Evolutionary conservation across 1,140 invertebrate genomes (phyloP), one percentile per base, ranked within the genome.

Genomic region (Pogonognathellus flavescens): DNA sequence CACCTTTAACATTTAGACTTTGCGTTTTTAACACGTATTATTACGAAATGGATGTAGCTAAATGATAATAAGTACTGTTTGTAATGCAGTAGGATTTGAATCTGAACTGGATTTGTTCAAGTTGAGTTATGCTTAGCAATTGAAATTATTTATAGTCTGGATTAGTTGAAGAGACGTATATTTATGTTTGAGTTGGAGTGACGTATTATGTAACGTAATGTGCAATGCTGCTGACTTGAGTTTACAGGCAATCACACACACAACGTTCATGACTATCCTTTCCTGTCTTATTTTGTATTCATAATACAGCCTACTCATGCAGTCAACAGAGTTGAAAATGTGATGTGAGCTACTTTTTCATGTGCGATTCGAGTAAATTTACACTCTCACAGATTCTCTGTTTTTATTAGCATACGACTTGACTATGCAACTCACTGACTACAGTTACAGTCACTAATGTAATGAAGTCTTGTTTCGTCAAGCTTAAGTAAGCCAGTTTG

Each of bases 111-210:
- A 76, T 76, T 76, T 76, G 70, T 76, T 50, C 25, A 76, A 76
- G n/a, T 81, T 81, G 80, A 81, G 80, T 55, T 57, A 59, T 55
- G 80, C 50, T 41, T 50, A 55, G 80, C 80, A 81, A 81, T 81
- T 84, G 59, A 83, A 62, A 84, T 84, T 72, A 84, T 84, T 84
- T 84, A 84, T 84, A 72, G 62, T 31, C 83, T 10, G 83, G 62
- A 84, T 84, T 84, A 72, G 83, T 72, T 70, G 52, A 70, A 84
- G 62, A 84, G 83, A 84, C 83, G 83, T 49, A 84, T 84, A 84
- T 84, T 84, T 84, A 84, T 81, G 80, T 81, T 81, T 25, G 80
- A 81, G 80, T 57, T 53, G 80, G 52, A 81, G 49, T 81, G 80
- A 81, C 55, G 80, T 81, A 52, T 50, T 76, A 76, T 31, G 41